Conservation (phyloP, 2,888 invertebrate species). For the Leucophora obtusa region DNA sequence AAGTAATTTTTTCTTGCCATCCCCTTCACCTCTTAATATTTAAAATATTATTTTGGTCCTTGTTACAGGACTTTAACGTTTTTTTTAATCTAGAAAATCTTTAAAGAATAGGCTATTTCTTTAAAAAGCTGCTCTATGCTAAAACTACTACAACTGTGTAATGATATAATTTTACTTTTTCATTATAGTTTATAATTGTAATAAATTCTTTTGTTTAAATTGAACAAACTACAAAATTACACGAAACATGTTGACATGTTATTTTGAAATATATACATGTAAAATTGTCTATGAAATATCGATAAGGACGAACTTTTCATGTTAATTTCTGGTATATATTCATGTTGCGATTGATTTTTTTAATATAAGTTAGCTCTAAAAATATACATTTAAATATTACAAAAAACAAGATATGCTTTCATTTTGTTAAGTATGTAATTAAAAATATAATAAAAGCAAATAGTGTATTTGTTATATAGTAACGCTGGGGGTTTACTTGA, state of each 20-base stretch:
- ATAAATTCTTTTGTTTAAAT: conserved; percentile 33
- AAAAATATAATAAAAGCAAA: not conserved
- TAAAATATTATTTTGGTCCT: conserved; percentile 41
- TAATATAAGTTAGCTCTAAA: conserved; percentile 54
- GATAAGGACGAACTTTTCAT: conserved; percentile 11
- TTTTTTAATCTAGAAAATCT: conserved; percentile 62
- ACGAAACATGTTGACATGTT: conserved; percentile 13
- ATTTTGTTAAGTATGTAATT: conserved; percentile 19
- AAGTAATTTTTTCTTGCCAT: conserved; percentile 14
- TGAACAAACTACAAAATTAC: conserved; percentile 33
- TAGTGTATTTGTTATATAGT: not conserved
- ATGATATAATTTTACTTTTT: conserved; percentile 24
- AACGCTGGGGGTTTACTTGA: too few species aligned
- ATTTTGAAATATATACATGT: conserved; percentile 23
- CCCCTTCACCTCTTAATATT: conserved; percentile 24
- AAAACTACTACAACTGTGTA: conserved; percentile 31
- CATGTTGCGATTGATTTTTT: conserved; percentile 44
- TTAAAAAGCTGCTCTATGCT: conserved; percentile 30
- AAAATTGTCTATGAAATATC: conserved; percentile 31
- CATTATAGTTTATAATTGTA: conserved; percentile 41
- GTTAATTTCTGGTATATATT: conserved; percentile 49
- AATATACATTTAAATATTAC: conserved; percentile 44
- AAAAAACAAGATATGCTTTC: conserved; percentile 24
- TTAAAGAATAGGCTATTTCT: conserved; percentile 58
- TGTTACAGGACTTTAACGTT: conserved; percentile 39